Percentiles rank a stretch among this genome's conserved stretches.
Evolutionary conservation across 2,888 invertebrate genomes (phyloP).

Genomic region (Clivina fossor): DNA sequence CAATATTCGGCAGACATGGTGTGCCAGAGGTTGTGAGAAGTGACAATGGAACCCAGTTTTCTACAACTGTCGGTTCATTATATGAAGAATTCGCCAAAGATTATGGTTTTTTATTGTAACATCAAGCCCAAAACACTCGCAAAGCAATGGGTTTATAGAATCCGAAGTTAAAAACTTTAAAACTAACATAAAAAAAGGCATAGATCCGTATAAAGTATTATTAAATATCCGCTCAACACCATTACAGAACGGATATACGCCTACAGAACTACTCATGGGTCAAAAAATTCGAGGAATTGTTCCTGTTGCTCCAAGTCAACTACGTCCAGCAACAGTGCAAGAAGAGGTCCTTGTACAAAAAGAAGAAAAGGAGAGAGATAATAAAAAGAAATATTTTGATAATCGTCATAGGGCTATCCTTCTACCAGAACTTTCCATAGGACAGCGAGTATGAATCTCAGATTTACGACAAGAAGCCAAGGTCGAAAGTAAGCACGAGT

Average conservation of each 20-base stretch:
- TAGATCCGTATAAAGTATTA: slow-evolving; percentile 39
- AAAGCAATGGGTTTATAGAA: slow-evolving; percentile 40
- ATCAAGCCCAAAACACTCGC: slow-evolving; percentile 39
- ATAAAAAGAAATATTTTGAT: slow-evolving; percentile 37
- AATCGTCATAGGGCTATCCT: slow-evolving; percentile 34
- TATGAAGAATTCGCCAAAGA: slow-evolving; percentile 38
- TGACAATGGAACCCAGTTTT: slow-evolving; percentile 40
- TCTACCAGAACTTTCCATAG: slow-evolving; percentile 30
- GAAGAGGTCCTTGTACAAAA: slow-evolving; percentile 18
- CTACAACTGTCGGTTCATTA: slow-evolving; percentile 14
- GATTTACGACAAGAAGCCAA: slow-evolving; percentile 37
- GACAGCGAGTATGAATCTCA: slow-evolving; percentile 41
- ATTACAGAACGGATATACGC: slow-evolving; percentile 40
- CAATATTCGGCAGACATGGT: slow-evolving; percentile 39
- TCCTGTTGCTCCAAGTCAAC: slow-evolving; percentile 29
- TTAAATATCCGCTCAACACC: slow-evolving; percentile 40
- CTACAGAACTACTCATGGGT: slow-evolving; percentile 43
- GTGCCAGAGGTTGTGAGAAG: slow-evolving; percentile 38
- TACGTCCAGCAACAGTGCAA: slow-evolving; percentile 5
- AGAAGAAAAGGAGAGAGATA: slow-evolving; percentile 32
- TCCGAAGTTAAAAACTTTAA: slow-evolving; percentile 40
- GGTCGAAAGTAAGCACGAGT: slow-evolving; percentile 17
- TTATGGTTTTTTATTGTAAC: slow-evolving; percentile 37
- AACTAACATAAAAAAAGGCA: slow-evolving; percentile 39
- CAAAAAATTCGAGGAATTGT: slow-evolving; percentile 39